Evolutionary conservation across 2,888 invertebrate genomes (phyloP), one percentile per base, ranked within the genome.

Genomic region (Sisyra nigra): DNA sequence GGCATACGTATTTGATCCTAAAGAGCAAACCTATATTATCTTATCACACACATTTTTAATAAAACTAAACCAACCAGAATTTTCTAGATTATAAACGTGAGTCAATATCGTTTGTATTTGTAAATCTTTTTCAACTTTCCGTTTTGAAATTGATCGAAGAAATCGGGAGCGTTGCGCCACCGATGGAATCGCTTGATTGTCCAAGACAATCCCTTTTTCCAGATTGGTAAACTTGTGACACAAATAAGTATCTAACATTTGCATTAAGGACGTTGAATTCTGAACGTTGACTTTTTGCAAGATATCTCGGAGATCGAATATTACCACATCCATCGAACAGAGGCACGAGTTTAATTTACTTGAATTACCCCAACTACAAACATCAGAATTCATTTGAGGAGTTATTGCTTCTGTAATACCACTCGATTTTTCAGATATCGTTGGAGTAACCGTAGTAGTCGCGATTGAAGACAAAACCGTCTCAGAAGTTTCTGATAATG

Each of bases 1-100:
- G 2, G 48, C 54, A 45, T 50, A 55, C 30, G 50, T 49, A 41
- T 51, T 50, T 39, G 48, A 46, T 14, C 48, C 55, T 54, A 44
- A 35, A 48, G 31, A 39, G 43, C 40, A 36, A 33, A 17, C 17
- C 17, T 24, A 10, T 17, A 30, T 35, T 31, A 38, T 40, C 13
- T 19, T 30, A 43, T 33, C 32, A 29, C 40, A 42, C 10, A 9
- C 32, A 40, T 2, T 14, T 8, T 3, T 5, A 10, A 10, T n/a
- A 2, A 15, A 34, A 3, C 7, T 3, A 5, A 3, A 34, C 34
- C 7, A 3, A 34, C 34, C 34, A 7, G 34, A 34, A 34, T 14
- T 34, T 34, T 34, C 14, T n/a, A 34, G 6, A 11, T 3, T 14
- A 34, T 11, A 15, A 14, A 9, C n/a, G 13, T 34, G 34, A 7